phyloP scores from a whole-genome alignment of 2,113 vertebrate species.

The Cheilinus undulatus region DNA sequence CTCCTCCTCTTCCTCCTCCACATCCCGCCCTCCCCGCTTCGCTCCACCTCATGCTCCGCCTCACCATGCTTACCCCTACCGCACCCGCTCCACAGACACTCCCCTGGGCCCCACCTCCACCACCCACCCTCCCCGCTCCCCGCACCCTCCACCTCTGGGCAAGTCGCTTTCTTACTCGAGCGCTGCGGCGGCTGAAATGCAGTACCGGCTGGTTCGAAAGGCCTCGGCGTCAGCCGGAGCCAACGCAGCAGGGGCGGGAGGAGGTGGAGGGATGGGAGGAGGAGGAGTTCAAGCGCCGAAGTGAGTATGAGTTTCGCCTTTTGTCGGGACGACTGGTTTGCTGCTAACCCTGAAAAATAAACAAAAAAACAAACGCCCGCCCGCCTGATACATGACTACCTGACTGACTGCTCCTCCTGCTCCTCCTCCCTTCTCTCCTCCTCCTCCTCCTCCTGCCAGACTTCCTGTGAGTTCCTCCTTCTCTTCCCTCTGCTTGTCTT shows the following conservation, averaged over 20 bases:
- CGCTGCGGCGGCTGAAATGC: slow-evolving; percentile 84
- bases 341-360: slow-evolving; percentile 54
- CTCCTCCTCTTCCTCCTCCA: slow-evolving; percentile 61
- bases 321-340: slow-evolving; percentile 56
- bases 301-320: slow-evolving; percentile 78
- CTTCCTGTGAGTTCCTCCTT: slow-evolving; percentile 76
- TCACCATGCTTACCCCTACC: slow-evolving; percentile 80
- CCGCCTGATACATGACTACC: slow-evolving; percentile 61
- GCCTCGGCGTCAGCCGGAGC: slow-evolving; percentile 79
- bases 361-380: slow-evolving; percentile 59
- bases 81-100: slow-evolving; percentile 88
- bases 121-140: slow-evolving; percentile 71
- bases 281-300: slow-evolving; percentile 80
- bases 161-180: slow-evolving; percentile 94
- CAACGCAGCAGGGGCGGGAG: slow-evolving; percentile 66
- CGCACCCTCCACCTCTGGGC: slow-evolving; percentile 86
- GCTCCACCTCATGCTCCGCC: slow-evolving; percentile 41
- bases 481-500: slow-evolving; percentile 52
- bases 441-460: slow-evolving; percentile 66
- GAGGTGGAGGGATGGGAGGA: slow-evolving; percentile 55
- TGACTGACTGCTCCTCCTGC: slow-evolving; percentile 68
- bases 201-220: slow-evolving; percentile 86
- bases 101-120: slow-evolving; percentile 66
- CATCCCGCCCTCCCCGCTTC: slow-evolving; percentile 68
- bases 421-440: slow-evolving; percentile 56